These are phyloP conservation scores for Eustalomyia histrio DNA, from an alignment of 2,888 invertebrate species.

Conservation along the genomic window DNA sequence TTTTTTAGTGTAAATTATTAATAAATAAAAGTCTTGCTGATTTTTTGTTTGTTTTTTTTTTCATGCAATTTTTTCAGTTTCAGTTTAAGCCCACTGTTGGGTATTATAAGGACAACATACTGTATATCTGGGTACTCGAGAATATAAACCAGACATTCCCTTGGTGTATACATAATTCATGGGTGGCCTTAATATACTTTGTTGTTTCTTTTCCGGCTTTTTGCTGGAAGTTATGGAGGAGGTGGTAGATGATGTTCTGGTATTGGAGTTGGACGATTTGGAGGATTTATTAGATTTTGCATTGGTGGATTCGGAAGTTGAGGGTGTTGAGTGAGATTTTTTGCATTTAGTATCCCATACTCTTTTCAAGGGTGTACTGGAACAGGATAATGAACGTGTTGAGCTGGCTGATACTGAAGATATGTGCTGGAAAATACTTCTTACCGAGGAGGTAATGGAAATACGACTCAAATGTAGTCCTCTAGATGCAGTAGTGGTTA, in stretches of 20 bases:
- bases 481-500: constrained; percentile 67
- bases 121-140: constrained; percentile 85
- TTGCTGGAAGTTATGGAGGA: constrained; percentile 57
- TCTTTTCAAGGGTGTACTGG: constrained; percentile 79
- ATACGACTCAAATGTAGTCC: constrained; percentile 76
- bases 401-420: constrained; percentile 81
- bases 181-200: constrained; percentile 88
- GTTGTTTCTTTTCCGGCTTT: constrained; percentile 80
- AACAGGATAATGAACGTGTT: constrained; percentile 84
- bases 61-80: not conserved
- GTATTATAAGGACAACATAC: constrained; percentile 76
- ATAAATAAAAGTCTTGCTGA: constrained; percentile 11
- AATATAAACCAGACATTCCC: constrained; percentile 89
- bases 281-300: constrained; percentile 40
- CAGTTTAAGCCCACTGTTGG: constrained; percentile 73
- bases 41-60: not conserved
- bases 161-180: constrained; percentile 89
- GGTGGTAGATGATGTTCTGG: constrained; percentile 5
- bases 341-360: constrained; percentile 64
- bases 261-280: constrained; percentile 6
- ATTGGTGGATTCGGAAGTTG: constrained; percentile 15
- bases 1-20: constrained; percentile 14
- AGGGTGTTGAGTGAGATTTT: constrained; percentile 52
- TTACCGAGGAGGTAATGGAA: constrained; percentile 82
- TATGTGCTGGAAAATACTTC: constrained; percentile 85